Conservation (phyloP, 2,888 invertebrate genomes). For the Mesopsocus fuscifrons region DNA sequence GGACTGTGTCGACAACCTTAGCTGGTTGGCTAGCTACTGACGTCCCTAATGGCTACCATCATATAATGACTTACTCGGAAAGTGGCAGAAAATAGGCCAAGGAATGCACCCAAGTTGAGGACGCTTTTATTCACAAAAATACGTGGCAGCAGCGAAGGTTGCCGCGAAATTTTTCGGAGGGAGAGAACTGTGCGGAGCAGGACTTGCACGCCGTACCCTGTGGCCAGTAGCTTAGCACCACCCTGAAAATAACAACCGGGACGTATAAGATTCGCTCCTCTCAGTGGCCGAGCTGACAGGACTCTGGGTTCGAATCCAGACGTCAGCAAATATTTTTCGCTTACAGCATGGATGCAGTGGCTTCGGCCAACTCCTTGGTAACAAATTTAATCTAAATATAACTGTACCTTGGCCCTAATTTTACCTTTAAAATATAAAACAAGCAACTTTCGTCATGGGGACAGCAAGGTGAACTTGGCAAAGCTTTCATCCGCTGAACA, state of each 20-base stretch:
- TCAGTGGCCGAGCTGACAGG: slow-evolving; percentile 2
- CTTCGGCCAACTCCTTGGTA: no score
- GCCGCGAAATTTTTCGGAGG: slow-evolving; percentile 30
- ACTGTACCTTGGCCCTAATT: slow-evolving; percentile 38
- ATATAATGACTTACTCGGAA: slow-evolving; percentile 48
- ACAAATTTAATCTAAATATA: no score
- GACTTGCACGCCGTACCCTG: slow-evolving; percentile 41
- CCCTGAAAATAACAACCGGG: slow-evolving; percentile 28
- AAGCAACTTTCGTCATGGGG: neutral
- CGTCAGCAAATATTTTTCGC: neutral
- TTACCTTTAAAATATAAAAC: slow-evolving; percentile 17
- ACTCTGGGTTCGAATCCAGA: neutral
- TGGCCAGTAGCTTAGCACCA: slow-evolving; percentile 34
- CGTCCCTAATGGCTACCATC: no score
- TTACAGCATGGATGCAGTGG: no score
- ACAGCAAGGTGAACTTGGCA: neutral
- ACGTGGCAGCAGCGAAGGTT: slow-evolving; percentile 30
- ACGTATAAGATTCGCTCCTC: neutral
- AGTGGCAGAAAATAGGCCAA: slow-evolving; percentile 46
- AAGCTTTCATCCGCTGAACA: neutral
- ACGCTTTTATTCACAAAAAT: slow-evolving; percentile 34
- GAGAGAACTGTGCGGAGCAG: slow-evolving; percentile 37
- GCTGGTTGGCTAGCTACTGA: no score
- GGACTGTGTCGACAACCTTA: no score
- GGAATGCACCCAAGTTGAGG: slow-evolving; percentile 41